Base-by-base conservation (phyloP, 2,888 invertebrate species). In the Branchellion lobata region DNA sequence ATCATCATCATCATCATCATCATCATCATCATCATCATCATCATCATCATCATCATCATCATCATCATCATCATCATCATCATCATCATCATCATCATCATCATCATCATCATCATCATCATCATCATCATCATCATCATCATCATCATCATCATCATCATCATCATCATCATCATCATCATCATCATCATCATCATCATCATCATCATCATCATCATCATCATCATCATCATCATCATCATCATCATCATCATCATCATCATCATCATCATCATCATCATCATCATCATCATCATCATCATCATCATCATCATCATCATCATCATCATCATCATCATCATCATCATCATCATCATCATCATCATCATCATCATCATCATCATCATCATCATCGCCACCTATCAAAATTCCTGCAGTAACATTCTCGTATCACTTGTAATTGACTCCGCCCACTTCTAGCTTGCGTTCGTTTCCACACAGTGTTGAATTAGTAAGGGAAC, bases 31-130 rank as follows among this genome's bases (percentile, higher is more conserved):
- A 76, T 76, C 76, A 76, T 76, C 76, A 80, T 80, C 80, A 80
- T 80, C 80, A 80, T 80, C 80, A 80, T 80, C 80, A 80, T 80
- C 80, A 80, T 80, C 80, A 80, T 80, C 80, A 80, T 80, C 80
- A 80, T 80, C 80, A 80, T 81, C 80, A 80, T 80, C 72, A 75
- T 79, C 73, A 75, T 79, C 74, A 75, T 79, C 72, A 53, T 75
- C 72, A 79, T 79, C 74, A 75, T 75, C 74, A 33, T 75, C 69
- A 75, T 75, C 40, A 1, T 73, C 40, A 36, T 73, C 40, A 73
- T 73, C 73, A 2, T 73, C 73, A 36, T 73, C 5, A 73, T 73
- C 33, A 73, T 2, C 5, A 36, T 73, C 40, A 2, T 73, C 73
- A 36, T 73, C 40, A 36, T 36, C 73, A 73, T 73, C 5, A 73